Conservation (phyloP, 2,888 invertebrate species). For the Barypeithes pellucidus region DNA sequence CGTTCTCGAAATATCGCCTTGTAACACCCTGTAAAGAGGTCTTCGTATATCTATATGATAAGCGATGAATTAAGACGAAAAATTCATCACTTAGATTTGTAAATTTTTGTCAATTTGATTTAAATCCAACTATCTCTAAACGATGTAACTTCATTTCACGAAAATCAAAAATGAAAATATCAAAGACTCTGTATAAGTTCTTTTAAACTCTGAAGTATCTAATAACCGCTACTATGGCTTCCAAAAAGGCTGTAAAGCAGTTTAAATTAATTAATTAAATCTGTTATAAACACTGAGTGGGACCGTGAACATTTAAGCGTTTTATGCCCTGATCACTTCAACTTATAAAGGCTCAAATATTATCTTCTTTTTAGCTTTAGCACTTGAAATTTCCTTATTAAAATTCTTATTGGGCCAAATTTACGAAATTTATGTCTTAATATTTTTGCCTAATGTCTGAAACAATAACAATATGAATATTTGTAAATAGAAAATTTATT, state of each 20-base stretch:
- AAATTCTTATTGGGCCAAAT: slow-evolving; percentile 37
- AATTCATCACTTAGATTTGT: no score
- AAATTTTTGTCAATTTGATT: no score
- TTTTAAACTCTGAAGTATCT: slow-evolving; percentile 10
- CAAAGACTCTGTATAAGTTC: slow-evolving; percentile 2
- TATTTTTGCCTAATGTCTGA: neutral
- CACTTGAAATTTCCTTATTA: slow-evolving; percentile 39
- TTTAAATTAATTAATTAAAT: slow-evolving; percentile 72
- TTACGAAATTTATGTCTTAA: slow-evolving; percentile 32
- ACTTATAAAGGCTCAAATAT: slow-evolving; percentile 41
- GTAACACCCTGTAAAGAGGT: no score
- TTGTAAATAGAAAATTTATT: no score
- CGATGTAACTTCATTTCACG: neutral
- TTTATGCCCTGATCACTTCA: slow-evolving; percentile 27
- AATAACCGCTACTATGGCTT: slow-evolving; percentile 27
- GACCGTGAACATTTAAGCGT: slow-evolving; percentile 53
- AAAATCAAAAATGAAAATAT: neutral
- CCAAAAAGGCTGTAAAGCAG: slow-evolving; percentile 67
- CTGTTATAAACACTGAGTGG: slow-evolving; percentile 70
- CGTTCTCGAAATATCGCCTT: no score
- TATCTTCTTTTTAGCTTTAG: slow-evolving; percentile 40
- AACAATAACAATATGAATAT: neutral
- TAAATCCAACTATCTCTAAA: neutral
- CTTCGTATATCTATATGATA: no score
- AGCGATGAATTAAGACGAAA: no score